phyloP scores from a whole-genome alignment of 2,888 invertebrate species.

The Synergus gifuensis region DNA sequence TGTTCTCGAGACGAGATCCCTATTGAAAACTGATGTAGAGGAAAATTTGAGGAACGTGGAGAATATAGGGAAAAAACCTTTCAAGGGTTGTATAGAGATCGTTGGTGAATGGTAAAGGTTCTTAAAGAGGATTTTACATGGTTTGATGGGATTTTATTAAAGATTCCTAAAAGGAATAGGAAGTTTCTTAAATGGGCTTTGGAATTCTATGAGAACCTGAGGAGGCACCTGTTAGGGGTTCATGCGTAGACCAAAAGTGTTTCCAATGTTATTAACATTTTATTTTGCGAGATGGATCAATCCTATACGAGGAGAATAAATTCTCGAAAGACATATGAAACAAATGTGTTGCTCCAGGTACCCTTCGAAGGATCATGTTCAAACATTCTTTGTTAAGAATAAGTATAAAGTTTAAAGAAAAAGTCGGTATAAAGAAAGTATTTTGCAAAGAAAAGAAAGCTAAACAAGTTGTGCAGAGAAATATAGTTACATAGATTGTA shows the following conservation, averaged over 20 bases:
- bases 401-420: too few species aligned
- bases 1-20: neutral
- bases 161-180: neutral
- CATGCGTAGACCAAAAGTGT: neutral
- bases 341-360: too few species aligned
- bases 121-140: neutral
- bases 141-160: neutral
- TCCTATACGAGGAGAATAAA: too few species aligned
- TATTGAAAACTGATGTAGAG: neutral
- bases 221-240: neutral
- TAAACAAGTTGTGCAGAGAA: too few species aligned
- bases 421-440: too few species aligned
- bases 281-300: too few species aligned
- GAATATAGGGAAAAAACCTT: neutral
- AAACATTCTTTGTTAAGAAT: too few species aligned
- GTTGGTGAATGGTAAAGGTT: neutral
- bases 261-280: too few species aligned
- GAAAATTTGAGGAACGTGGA: slow-evolving; percentile 4
- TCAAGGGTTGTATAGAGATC: neutral
- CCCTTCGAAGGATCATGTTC: too few species aligned
- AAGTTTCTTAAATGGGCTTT: neutral
- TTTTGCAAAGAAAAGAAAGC: too few species aligned
- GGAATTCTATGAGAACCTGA: neutral
- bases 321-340: too few species aligned
- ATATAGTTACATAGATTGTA: too few species aligned